Evolutionary conservation across 2,797 vertebrate species (phyloP).

Genomic region (Benthosema pterotum): DNA sequence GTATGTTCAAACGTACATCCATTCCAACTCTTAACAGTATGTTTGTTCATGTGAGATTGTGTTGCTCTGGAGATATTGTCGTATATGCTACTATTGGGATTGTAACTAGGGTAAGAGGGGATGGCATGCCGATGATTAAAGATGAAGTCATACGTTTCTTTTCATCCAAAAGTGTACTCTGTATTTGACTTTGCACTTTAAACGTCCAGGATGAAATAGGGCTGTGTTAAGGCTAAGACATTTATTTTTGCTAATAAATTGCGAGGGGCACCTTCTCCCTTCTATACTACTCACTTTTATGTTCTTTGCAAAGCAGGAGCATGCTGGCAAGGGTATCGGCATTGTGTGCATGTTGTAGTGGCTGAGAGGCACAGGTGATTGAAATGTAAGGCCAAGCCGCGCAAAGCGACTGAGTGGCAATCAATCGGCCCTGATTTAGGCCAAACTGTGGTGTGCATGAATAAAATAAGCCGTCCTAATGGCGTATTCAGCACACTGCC

Average conservation of each 20-base stretch:
- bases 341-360: constrained; percentile 35
- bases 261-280: constrained; percentile 17
- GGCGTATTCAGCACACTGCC: constrained; percentile 53
- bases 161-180: too few species aligned
- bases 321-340: constrained; percentile 33
- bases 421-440: constrained; percentile 74
- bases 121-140: too few species aligned
- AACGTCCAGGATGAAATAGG: not conserved
- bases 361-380: constrained; percentile 55
- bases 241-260: constrained; percentile 10
- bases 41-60: not conserved
- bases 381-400: constrained; percentile 59
- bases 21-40: not conserved
- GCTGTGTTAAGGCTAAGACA: not conserved
- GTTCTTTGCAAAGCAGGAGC: constrained; percentile 29
- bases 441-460: constrained; percentile 59
- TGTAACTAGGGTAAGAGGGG: too few species aligned
- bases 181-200: too few species aligned
- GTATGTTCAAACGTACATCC: constrained; percentile 57
- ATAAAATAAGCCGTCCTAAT: constrained; percentile 63
- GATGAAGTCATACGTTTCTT: too few species aligned
- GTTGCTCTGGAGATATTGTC: not conserved
- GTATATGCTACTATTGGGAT: not conserved
- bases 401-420: constrained; percentile 72
- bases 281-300: constrained; percentile 7